Conservation (phyloP, 2,888 invertebrate genomes). For the Papilio gigon region DNA sequence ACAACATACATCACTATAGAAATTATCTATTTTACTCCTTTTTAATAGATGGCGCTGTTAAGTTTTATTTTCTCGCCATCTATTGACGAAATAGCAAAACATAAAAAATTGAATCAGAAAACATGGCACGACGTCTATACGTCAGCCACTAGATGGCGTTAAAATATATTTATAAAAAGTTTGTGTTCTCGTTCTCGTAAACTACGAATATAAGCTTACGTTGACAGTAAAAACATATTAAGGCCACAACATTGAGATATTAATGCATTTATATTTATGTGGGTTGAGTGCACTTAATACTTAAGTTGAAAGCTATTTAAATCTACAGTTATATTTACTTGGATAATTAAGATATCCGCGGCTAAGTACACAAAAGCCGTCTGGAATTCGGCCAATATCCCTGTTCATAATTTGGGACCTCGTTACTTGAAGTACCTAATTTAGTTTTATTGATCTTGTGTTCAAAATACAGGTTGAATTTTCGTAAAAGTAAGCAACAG, state of each 20-base stretch:
- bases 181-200: neutral
- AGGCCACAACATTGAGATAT: neutral
- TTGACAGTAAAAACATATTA: neutral
- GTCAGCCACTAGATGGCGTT: constrained; percentile 7
- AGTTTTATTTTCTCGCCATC: constrained; percentile 1
- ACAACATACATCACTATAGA: neutral
- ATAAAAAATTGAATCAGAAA: neutral
- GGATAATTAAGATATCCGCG: neutral
- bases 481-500: neutral
- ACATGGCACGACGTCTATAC: neutral
- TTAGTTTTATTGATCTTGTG: constrained; percentile 41
- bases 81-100: neutral
- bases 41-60: constrained; percentile 49
- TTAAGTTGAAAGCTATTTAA: neutral
- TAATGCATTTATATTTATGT: neutral
- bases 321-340: neutral
- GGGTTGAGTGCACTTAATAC: neutral
- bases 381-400: constrained; percentile 66
- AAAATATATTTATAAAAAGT: neutral
- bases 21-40: neutral
- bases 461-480: neutral
- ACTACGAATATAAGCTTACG: neutral
- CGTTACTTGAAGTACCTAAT: constrained; percentile 63
- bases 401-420: constrained; percentile 58
- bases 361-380: constrained; percentile 37